Evolutionary conservation across 2,113 vertebrate species (phyloP).

Genomic region (Corythoichthys haematopterus): DNA sequence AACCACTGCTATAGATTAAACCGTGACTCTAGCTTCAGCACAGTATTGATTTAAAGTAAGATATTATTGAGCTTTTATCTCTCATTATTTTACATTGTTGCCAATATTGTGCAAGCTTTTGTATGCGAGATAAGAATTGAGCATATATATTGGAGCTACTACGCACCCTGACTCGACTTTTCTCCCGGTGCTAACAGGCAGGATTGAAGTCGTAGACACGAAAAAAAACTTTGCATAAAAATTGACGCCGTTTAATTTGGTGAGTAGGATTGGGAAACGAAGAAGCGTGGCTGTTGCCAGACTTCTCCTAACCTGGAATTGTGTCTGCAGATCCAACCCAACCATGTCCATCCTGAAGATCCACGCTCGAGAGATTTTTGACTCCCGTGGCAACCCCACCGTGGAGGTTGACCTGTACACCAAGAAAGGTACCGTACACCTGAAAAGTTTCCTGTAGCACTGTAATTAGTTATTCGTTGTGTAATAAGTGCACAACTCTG

Average conservation of each 20-base stretch:
- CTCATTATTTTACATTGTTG: slow-evolving; percentile 1
- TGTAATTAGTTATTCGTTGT: too few species aligned
- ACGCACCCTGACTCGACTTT: slow-evolving; percentile 28
- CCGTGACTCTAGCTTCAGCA: slow-evolving; percentile 4
- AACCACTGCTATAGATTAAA: slow-evolving; percentile 19
- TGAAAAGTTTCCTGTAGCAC: background rate
- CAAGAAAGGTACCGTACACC: slow-evolving; percentile 77
- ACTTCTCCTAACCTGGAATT: slow-evolving; percentile 10
- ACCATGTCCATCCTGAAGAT: slow-evolving; percentile 91
- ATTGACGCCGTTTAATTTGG: slow-evolving; percentile 2
- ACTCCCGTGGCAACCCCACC: slow-evolving; percentile 98
- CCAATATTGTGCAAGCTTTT: slow-evolving; percentile 23
- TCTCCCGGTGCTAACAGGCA: background rate
- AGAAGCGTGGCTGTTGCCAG: background rate
- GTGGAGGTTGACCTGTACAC: slow-evolving; percentile 93
- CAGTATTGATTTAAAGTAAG: slow-evolving; percentile 13
- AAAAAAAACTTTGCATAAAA: background rate
- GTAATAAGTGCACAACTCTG: too few species aligned
- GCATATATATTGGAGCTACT: slow-evolving; percentile 26
- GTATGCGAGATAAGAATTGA: background rate
- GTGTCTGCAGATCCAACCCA: slow-evolving; percentile 61
- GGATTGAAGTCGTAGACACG: background rate
- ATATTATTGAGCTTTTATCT: background rate
- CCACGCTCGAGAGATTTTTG: slow-evolving; percentile 89
- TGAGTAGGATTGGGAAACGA: slow-evolving; percentile 4